Evolutionary conservation across 35 echinoderm and acorn worm genomes (phyloP).

Genomic region (Strongylocentrotus purpuratus): DNA sequence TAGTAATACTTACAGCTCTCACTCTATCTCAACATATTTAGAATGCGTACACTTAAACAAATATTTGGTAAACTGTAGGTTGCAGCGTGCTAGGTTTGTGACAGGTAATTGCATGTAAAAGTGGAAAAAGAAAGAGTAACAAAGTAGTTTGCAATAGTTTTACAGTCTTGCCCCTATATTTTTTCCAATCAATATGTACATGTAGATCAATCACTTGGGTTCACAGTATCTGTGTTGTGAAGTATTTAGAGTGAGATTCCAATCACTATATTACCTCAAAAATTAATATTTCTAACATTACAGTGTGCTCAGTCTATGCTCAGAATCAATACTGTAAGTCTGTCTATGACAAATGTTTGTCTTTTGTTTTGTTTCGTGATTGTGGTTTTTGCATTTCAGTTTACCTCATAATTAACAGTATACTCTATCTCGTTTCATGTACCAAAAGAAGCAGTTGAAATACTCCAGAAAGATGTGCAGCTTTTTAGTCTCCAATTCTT

Average conservation of each 20-base stretch:
- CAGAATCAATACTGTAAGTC: background rate
- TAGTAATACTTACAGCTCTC: no score
- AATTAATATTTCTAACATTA: background rate
- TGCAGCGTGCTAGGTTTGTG: no score
- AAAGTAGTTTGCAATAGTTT: background rate
- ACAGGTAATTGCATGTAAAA: no score
- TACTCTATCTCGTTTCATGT: background rate
- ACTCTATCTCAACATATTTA: no score
- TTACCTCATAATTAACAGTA: background rate
- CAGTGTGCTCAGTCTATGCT: background rate
- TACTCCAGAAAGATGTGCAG: background rate
- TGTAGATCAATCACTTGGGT: background rate
- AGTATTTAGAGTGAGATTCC: background rate
- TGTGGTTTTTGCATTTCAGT: background rate
- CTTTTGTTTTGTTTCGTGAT: background rate
- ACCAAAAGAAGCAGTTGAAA: background rate
- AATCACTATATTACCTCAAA: background rate
- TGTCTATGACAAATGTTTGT: background rate
- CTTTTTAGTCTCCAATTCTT: background rate
- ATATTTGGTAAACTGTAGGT: no score
- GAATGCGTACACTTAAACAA: no score
- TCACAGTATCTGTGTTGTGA: background rate
- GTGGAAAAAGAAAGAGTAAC: background rate
- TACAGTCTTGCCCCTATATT: background rate
- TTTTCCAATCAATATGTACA: background rate